Base-by-base conservation (phyloP, 2,113 vertebrate genomes). In the Microtus montanus region DNA sequence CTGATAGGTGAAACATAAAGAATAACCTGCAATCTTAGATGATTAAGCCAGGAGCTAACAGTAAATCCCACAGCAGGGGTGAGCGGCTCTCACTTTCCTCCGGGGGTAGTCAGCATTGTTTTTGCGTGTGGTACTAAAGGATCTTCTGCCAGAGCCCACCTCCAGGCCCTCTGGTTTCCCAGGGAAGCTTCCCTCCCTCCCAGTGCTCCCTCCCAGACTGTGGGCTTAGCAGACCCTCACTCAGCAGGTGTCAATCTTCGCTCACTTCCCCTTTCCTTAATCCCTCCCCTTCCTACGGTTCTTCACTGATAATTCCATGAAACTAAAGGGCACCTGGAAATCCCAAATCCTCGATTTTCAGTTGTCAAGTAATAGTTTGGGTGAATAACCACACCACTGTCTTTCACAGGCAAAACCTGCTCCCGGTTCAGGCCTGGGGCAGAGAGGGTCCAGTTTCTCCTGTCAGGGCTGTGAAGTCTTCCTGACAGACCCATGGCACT, bases 241-340 rank as follows among this genome's bases (percentile, higher is more conserved):
- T 38, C 79, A 26, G 20, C 0, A 54, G 54, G 26, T 47, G 2
- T 15, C 63, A 54, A 52, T 86, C 70, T 58, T 41, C 49, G 64
- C 6, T 33, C 83, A 63, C 7, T 17, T 9, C 33, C 68, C 74
- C 54, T 26, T 47, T 58, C 19, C 19, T 58, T 58, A 58, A 58
- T 58, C 54, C 54, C 38, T 35, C 77, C 73, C 87, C 68, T 74
- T 58, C 63, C 68, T 47, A 61, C 19, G 58, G 20, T 94, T 82
- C 74, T 73, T 79, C 44, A 77, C 64, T 74, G 35, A 30, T 58
- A 75, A 77, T 8, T 85, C 66, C 15, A 63, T 30, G 38, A 47
- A 89, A 88, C 52, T 47, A 38, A 94, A 94, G 44, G 38, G 15
- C 92, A 66, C 49, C 87, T 84, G 44, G 35, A 19, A 71, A 94